Evolutionary conservation across 2,113 vertebrate genomes (phyloP).

Genomic region (Paradoxurus hermaphroditus): DNA sequence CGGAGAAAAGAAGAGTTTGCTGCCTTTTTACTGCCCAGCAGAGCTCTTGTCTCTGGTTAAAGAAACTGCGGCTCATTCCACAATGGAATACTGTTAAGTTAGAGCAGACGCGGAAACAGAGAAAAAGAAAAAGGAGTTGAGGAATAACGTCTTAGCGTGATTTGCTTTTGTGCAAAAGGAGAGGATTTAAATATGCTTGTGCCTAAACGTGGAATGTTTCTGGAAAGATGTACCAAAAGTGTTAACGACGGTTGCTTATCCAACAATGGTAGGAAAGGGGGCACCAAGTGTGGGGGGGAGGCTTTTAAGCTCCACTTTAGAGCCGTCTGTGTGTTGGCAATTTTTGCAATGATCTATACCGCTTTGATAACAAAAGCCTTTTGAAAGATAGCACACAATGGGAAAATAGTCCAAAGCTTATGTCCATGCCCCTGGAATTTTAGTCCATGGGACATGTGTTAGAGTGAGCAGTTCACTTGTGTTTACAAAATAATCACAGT

Average conservation of each 20-base stretch:
- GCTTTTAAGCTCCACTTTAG: neutral
- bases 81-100: accelerated
- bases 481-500: constrained; percentile 14
- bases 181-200: neutral
- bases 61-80: neutral
- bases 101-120: neutral
- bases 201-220: neutral
- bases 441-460: neutral
- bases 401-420: constrained; percentile 8
- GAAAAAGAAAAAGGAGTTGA: neutral
- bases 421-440: neutral
- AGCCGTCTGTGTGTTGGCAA: neutral
- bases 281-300: too few relatives aligned
- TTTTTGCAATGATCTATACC: neutral
- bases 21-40: neutral
- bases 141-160: neutral
- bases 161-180: constrained; percentile 9
- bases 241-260: neutral
- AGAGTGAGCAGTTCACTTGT: neutral
- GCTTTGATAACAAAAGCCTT: constrained; percentile 27
- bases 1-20: neutral
- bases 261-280: neutral
- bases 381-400: neutral
- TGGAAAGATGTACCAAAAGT: neutral
- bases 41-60: neutral